Percentiles rank a stretch among this genome's conserved stretches.
These are phyloP conservation scores for Probosciger aterrimus DNA, from an alignment of 2,113 vertebrate genomes.

Conservation along the genomic window DNA sequence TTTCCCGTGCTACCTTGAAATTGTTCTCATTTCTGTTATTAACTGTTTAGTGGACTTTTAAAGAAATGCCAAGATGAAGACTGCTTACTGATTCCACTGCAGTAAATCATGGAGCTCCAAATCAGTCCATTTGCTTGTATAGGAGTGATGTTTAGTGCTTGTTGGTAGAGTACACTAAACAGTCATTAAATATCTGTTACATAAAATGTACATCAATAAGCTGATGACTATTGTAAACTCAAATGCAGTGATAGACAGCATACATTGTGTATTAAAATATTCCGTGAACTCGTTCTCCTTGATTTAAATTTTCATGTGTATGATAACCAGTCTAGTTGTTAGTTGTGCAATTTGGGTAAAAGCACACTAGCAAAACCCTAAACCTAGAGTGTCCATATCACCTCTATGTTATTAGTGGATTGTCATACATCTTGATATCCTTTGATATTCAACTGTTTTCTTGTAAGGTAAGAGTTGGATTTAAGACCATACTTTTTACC, in stretches of 20 bases:
- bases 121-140: not conserved
- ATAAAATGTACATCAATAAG: not conserved
- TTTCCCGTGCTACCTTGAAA: not conserved
- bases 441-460: not conserved
- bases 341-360: not conserved
- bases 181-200: not conserved
- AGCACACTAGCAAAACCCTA: not conserved
- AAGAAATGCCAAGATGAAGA: not conserved
- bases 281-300: not conserved
- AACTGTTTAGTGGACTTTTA: not conserved
- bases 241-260: not conserved
- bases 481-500: not conserved
- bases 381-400: too few species aligned
- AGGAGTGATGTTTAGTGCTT: not conserved
- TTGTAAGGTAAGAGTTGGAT: not conserved
- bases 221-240: not conserved
- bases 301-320: not conserved
- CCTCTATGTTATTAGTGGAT: not conserved
- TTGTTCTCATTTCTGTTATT: not conserved
- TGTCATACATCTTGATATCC: not conserved
- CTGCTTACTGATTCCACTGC: slow-evolving; percentile 5
- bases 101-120: slow-evolving; percentile 23
- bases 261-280: not conserved
- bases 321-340: not conserved
- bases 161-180: not conserved